Percentiles rank a stretch among this genome's conserved stretches.
These are phyloP conservation scores for Dryomyza anilis DNA, from an alignment of 2,888 invertebrate genomes.

Conservation along the genomic window DNA sequence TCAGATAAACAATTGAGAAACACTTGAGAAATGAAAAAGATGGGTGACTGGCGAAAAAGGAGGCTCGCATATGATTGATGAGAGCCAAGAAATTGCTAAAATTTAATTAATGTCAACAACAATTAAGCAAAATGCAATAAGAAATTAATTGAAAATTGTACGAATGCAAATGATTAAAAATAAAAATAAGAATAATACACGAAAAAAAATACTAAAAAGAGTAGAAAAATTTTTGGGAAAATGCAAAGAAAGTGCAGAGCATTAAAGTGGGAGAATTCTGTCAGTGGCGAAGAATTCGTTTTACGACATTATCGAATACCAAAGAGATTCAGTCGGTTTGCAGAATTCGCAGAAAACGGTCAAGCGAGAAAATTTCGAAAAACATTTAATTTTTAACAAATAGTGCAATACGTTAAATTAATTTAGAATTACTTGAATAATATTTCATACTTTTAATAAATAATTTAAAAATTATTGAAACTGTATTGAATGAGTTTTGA, in stretches of 20 bases:
- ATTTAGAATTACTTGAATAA: too few species aligned
- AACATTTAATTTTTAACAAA: too few species aligned
- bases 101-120: conserved; percentile 9
- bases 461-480: neutral
- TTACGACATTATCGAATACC: conserved; percentile 13
- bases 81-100: neutral
- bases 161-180: neutral
- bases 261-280: neutral
- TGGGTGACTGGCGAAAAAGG: neutral
- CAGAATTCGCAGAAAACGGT: conserved; percentile 21
- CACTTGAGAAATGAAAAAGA: neutral
- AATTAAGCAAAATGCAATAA: conserved; percentile 1
- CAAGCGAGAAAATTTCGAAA: conserved; percentile 6
- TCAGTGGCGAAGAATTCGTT: neutral
- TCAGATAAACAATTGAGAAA: neutral
- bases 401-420: too few species aligned
- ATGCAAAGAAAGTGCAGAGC: neutral
- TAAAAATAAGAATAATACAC: neutral
- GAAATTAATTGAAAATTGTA: neutral
- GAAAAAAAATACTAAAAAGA: neutral
- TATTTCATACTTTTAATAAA: too few species aligned
- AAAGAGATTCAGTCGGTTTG: conserved; percentile 21
- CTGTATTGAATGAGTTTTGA: too few species aligned
- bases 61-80: conserved; percentile 2
- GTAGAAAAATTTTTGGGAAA: neutral